Conservation (phyloP, 2,888 invertebrate species). For the Willowsia nigromaculata region DNA sequence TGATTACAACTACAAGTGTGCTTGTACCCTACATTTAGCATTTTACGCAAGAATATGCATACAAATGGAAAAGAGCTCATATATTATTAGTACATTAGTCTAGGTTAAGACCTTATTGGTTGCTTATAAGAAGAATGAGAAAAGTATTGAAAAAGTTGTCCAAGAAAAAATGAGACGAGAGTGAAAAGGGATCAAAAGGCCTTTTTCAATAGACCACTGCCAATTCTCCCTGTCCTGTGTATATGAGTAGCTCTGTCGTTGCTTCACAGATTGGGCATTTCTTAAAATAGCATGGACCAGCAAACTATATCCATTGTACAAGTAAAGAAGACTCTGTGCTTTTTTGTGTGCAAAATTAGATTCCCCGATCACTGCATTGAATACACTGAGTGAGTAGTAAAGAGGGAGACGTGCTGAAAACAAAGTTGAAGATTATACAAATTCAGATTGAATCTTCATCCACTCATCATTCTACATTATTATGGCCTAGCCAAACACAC, state of each 20-base stretch:
- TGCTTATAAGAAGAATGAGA: neutral
- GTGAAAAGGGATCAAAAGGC: neutral
- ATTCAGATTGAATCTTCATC: neutral
- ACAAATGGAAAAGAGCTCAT: neutral
- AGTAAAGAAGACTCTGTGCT: neutral
- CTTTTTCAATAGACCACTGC: neutral
- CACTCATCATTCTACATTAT: neutral
- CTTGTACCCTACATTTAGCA: neutral
- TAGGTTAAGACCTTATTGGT: neutral
- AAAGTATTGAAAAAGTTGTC: constrained; percentile 12
- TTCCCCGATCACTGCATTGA: neutral
- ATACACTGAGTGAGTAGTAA: neutral
- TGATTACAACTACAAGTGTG: neutral
- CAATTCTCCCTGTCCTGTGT: neutral
- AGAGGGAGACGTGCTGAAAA: neutral
- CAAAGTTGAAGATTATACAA: constrained; percentile 18
- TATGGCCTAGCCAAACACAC: neutral
- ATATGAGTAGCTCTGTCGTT: neutral
- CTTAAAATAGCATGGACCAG: neutral
- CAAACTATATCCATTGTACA: neutral
- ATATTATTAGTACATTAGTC: neutral
- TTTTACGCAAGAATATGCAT: neutral
- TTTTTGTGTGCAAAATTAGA: constrained; percentile 11
- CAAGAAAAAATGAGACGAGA: neutral
- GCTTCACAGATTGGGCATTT: constrained; percentile 5